These are phyloP conservation scores for Spilosoma lubricipeda DNA, from an alignment of 2,888 invertebrate species.

Conservation along the genomic window DNA sequence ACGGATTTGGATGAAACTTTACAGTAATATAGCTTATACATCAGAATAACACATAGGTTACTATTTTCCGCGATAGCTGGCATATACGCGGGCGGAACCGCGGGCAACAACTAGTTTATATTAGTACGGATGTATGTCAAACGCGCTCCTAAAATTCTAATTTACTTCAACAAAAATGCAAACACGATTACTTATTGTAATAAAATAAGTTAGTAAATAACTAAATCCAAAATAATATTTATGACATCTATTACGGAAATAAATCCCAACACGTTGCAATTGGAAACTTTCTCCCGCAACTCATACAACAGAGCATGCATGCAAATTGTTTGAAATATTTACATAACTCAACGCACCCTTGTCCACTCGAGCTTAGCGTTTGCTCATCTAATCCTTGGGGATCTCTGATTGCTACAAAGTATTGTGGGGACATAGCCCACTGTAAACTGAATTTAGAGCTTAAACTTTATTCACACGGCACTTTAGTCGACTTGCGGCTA, in stretches of 20 bases:
- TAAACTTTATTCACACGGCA: conserved; percentile 72
- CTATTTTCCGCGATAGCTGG: too few species aligned
- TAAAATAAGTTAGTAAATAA: neutral
- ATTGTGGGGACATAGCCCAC: conserved; percentile 55
- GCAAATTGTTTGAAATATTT: conserved; percentile 40
- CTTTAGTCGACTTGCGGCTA: conserved; percentile 65
- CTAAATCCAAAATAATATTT: neutral
- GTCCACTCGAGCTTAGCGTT: conserved; percentile 34
- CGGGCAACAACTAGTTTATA: too few species aligned
- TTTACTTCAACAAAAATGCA: neutral
- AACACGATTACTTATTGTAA: neutral
- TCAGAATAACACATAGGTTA: too few species aligned
- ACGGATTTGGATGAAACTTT: too few species aligned
- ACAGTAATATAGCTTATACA: too few species aligned
- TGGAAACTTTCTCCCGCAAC: conserved; percentile 13
- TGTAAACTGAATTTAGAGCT: conserved; percentile 70
- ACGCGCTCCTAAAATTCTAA: too few species aligned
- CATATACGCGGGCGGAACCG: too few species aligned
- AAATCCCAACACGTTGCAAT: conserved; percentile 15
- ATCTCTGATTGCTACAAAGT: conserved; percentile 60
- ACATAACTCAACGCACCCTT: conserved; percentile 43
- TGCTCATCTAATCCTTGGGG: conserved; percentile 42
- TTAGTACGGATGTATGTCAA: too few species aligned
- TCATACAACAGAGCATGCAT: conserved; percentile 22
- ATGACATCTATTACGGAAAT: conserved; percentile 1